A percentile compares a stretch with the other conserved stretches of the same genome.
phyloP scores from a whole-genome alignment of 2,113 vertebrate genomes.

The Corapipo altera region DNA sequence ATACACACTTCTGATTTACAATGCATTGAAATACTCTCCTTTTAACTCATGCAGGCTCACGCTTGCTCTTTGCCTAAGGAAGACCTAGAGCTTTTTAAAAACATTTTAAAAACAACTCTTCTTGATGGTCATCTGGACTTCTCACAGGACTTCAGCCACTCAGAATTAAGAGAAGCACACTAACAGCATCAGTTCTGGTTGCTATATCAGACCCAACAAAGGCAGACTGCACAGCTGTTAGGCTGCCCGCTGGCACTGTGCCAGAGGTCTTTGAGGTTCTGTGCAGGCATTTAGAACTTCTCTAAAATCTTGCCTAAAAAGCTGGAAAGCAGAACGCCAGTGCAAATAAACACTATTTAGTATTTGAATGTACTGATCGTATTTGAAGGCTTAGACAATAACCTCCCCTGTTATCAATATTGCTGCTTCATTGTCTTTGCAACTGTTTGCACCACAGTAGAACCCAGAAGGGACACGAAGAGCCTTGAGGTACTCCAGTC shows the following conservation, averaged over 20 bases:
- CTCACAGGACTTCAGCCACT: not conserved
- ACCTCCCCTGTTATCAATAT: not conserved
- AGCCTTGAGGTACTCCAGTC: not conserved
- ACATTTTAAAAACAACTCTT: not conserved
- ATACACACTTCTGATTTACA: not conserved
- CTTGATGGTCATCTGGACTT: not conserved
- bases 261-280: not conserved
- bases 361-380: not conserved
- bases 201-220: not conserved
- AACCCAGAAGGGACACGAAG: not conserved
- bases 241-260: not conserved
- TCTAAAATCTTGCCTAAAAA: not conserved
- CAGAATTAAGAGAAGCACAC: not conserved
- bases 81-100: not conserved
- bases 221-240: not conserved
- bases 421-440: not conserved
- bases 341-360: not conserved
- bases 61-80: not conserved
- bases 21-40: not conserved
- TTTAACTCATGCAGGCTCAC: not conserved
- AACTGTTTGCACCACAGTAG: not conserved
- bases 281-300: not conserved
- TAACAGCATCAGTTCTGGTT: not conserved
- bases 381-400: not conserved
- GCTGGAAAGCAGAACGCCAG: not conserved